phyloP scores from a whole-genome alignment of 1,140 invertebrate species.

The Acromyrmex echinatior region DNA sequence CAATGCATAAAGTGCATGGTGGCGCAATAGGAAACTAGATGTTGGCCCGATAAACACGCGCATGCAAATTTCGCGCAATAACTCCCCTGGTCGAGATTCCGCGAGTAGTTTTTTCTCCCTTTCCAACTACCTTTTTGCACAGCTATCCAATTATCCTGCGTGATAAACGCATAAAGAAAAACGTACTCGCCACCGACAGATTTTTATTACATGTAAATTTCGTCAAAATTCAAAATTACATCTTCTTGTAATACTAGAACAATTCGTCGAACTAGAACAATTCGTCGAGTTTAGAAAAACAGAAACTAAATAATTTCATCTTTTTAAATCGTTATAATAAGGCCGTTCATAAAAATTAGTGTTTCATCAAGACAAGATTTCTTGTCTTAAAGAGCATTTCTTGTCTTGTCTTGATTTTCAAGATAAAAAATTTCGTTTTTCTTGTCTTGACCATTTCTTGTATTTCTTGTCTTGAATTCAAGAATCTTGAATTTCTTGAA shows the following conservation, averaged over 20 bases:
- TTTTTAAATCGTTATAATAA: neutral
- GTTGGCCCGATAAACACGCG: constrained; percentile 56
- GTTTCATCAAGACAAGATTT: no score
- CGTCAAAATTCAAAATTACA: constrained; percentile 7
- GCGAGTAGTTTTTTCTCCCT: constrained; percentile 7
- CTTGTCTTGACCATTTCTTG: no score
- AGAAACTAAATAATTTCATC: neutral
- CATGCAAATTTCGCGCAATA: constrained; percentile 57
- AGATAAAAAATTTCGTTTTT: no score
- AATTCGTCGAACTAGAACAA: neutral
- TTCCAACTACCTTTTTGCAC: neutral
- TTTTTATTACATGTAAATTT: constrained; percentile 12
- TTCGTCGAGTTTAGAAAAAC: neutral
- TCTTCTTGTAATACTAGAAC: neutral
- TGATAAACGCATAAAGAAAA: constrained; percentile 36
- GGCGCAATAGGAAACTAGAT: constrained; percentile 61
- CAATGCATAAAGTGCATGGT: constrained; percentile 46
- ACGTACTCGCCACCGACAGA: neutral
- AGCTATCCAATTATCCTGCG: constrained; percentile 36
- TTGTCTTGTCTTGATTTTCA: no score
- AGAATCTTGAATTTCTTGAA: no score
- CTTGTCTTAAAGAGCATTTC: no score
- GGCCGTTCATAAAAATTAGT: neutral
- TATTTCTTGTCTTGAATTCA: no score
- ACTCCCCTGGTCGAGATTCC: constrained; percentile 38